These are phyloP conservation scores for Pollenia labialis DNA, from an alignment of 2,888 invertebrate genomes.

Conservation along the genomic window DNA sequence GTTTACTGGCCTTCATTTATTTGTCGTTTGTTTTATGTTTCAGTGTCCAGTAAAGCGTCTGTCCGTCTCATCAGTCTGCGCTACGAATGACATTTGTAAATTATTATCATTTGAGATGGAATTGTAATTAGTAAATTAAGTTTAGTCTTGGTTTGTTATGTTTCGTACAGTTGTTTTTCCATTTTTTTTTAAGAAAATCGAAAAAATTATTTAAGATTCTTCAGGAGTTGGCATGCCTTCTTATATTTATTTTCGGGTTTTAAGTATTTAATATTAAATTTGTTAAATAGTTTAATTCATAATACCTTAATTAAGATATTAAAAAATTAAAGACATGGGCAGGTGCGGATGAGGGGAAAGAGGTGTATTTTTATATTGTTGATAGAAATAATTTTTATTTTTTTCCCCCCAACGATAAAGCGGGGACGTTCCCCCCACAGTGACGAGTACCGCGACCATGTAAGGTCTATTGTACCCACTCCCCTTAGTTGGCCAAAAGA, in stretches of 20 bases:
- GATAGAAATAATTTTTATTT: too few relatives aligned
- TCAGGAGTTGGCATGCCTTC: neutral
- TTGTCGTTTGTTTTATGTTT: constrained; percentile 6
- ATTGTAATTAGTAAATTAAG: constrained; percentile 73
- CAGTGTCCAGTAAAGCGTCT: constrained; percentile 30
- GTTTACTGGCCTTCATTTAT: constrained; percentile 23
- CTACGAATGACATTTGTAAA: constrained; percentile 69
- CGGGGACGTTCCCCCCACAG: too few relatives aligned
- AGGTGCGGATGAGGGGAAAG: too few relatives aligned
- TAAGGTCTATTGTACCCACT: too few relatives aligned
- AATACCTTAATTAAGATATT: too few relatives aligned
- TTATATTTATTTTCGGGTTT: neutral
- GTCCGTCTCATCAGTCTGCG: constrained; percentile 54
- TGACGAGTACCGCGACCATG: too few relatives aligned
- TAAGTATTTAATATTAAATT: constrained; percentile 54
- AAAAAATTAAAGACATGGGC: too few relatives aligned
- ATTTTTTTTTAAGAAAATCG: constrained; percentile 74
- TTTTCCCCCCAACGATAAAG: too few relatives aligned
- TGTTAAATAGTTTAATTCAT: constrained; percentile 1
- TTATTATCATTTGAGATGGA: constrained; percentile 67
- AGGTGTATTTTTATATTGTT: too few relatives aligned
- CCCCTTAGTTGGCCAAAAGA: too few relatives aligned
- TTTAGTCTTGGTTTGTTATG: constrained; percentile 35
- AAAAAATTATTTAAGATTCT: constrained; percentile 32
- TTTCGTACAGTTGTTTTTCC: neutral